phyloP scores from a whole-genome alignment of 2,888 invertebrate species.

The Hofmannophila pseudospretella region DNA sequence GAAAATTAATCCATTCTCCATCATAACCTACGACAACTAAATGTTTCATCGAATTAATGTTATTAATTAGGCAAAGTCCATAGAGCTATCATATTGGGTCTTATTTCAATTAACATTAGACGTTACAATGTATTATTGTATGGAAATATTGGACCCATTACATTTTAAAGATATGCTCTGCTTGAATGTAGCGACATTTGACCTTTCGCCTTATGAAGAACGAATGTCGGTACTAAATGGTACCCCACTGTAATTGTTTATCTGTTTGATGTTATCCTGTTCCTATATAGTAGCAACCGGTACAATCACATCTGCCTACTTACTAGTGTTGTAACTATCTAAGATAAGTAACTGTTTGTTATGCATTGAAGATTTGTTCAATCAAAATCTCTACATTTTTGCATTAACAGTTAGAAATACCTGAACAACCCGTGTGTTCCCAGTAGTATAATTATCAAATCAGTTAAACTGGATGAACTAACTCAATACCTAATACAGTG shows the following conservation, averaged over 20 bases:
- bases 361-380: no score
- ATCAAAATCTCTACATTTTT: no score
- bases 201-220: conserved; percentile 42
- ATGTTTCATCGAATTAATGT: conserved; percentile 1
- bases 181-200: conserved; percentile 46
- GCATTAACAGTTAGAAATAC: no score
- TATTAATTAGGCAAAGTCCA: conserved; percentile 15
- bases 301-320: no score
- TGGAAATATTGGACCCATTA: conserved; percentile 66
- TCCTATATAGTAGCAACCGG: no score
- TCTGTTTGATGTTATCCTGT: background rate
- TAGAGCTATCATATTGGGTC: conserved; percentile 33
- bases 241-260: background rate
- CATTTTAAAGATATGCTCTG: conserved; percentile 44
- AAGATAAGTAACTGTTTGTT: no score
- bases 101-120: conserved; percentile 59
- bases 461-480: no score
- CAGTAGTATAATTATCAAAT: no score
- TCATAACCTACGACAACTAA: background rate
- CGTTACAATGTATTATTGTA: conserved; percentile 68
- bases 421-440: no score
- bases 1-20: no score
- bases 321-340: no score
- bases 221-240: background rate
- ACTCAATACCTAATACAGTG: no score